Evolutionary conservation across 2,113 vertebrate species (phyloP), one percentile per base, ranked within the genome.

Genomic region (Nematolebias whitei): DNA sequence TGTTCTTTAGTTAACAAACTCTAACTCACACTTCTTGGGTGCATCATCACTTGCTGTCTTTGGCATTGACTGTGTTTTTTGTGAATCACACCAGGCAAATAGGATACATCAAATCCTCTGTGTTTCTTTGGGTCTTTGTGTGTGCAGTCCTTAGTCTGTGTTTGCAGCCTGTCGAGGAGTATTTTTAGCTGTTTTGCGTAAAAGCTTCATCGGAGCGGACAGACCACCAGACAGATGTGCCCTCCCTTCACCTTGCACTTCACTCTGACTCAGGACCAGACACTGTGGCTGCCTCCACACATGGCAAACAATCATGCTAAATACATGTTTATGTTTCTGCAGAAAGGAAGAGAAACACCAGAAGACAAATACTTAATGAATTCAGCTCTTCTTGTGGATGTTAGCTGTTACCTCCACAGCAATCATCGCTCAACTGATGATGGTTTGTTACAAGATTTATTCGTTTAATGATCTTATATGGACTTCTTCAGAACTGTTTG

Each of bases 111-210:
- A 49, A 55, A 64, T 76, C 47, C 45, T 13, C 3, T 32, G 16
- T 19, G 48, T 22, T 32, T 76, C 18, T 48, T 56, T 44, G 22
- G 19, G 59, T 53, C 38, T 40, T 53, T 50, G 45, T 68, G 63
- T 72, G 55, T 68, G 43, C n/a, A n/a, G n/a, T n/a, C n/a, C n/a
- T n/a, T n/a, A n/a, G n/a, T n/a, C n/a, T n/a, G n/a, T n/a, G 5
- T 59, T 5, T 53, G 22, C 50, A 48, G 35, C 55, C 78, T 84
- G 68, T 55, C 19, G 47, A 10, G 3, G 54, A 18, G 15, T 87
- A 78, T 78, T 80, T 82, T 87, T 87, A 80, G 53, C 56, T 3
- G 22, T 0, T 32, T 50, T 85, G 67, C 38, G 48, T 63, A 71
- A 86, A 35, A 74, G 35, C 69, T 50, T 69, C 47, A 23, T 65